Percentiles rank a stretch among this genome's conserved stretches.
These are phyloP conservation scores for Odontocerum albicorne DNA, from an alignment of 2,888 invertebrate species.

Conservation along the genomic window DNA sequence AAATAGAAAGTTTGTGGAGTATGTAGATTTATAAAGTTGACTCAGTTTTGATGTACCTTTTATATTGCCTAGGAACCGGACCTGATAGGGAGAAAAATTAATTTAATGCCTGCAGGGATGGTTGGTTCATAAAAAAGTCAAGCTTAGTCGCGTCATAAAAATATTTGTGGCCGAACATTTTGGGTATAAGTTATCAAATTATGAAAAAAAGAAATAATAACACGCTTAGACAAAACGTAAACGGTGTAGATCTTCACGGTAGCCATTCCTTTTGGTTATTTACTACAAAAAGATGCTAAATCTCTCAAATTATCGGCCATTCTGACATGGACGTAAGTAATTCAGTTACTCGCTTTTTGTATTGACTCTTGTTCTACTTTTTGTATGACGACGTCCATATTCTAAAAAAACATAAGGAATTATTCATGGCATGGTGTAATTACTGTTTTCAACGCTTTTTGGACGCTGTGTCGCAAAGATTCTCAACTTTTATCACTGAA, in stretches of 20 bases:
- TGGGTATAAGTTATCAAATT: background rate
- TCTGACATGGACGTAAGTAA: background rate
- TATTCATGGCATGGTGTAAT: constrained; percentile 27
- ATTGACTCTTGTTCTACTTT: background rate
- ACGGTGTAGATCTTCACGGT: constrained; percentile 10
- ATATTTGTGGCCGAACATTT: background rate
- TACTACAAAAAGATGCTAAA: constrained; percentile 18
- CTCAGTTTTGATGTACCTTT: no score
- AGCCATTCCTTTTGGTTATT: constrained; percentile 8
- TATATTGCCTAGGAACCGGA: no score
- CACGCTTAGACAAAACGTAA: background rate
- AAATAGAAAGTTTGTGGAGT: no score
- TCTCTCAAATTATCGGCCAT: constrained; percentile 12
- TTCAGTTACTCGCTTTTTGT: background rate
- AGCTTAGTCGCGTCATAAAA: constrained; percentile 3
- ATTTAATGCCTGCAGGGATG: background rate
- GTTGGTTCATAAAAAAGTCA: background rate
- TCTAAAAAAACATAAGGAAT: constrained; percentile 13
- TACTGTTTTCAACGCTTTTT: constrained; percentile 31
- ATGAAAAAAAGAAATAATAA: constrained; percentile 5
- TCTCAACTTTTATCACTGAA: no score
- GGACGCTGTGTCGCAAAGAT: no score
- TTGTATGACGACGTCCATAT: background rate
- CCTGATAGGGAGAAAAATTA: no score
- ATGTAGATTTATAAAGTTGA: no score